phyloP scores from a whole-genome alignment of 2,888 invertebrate species.

The Eristalinus aeneus region DNA sequence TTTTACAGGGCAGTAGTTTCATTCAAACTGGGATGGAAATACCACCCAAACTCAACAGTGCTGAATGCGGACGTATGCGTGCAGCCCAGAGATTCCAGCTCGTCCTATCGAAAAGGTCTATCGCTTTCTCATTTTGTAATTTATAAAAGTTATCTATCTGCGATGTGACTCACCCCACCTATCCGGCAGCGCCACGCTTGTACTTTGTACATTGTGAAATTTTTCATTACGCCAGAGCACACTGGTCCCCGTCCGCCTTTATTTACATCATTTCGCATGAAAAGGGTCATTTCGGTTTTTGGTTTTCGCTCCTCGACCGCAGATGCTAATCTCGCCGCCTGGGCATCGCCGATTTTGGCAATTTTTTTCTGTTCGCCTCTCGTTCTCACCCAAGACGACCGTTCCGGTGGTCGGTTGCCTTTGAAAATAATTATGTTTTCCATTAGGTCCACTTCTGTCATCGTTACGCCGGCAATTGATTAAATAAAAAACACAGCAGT shows the following conservation, averaged over 20 bases:
- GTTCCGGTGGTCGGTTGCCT: constrained; percentile 14
- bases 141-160: constrained; percentile 50
- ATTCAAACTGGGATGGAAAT: not conserved
- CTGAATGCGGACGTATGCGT: not conserved
- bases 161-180: constrained; percentile 26
- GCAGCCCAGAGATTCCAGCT: constrained; percentile 12
- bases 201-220: constrained; percentile 44
- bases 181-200: not conserved
- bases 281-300: constrained; percentile 27
- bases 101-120: constrained; percentile 42
- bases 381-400: not conserved
- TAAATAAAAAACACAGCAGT: constrained; percentile 30
- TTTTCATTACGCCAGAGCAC: constrained; percentile 32
- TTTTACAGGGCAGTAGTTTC: not conserved
- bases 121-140: constrained; percentile 44
- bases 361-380: not conserved
- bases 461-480: constrained; percentile 49
- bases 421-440: constrained; percentile 62
- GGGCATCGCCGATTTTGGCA: not conserved
- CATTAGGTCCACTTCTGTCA: constrained; percentile 53
- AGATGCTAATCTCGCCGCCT: constrained; percentile 28
- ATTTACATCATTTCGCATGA: constrained; percentile 46
- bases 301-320: constrained; percentile 7
- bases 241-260: constrained; percentile 19
- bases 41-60: not conserved